phyloP scores from a whole-genome alignment of 2,113 vertebrate genomes.

The Oncorhynchus mykiss region DNA sequence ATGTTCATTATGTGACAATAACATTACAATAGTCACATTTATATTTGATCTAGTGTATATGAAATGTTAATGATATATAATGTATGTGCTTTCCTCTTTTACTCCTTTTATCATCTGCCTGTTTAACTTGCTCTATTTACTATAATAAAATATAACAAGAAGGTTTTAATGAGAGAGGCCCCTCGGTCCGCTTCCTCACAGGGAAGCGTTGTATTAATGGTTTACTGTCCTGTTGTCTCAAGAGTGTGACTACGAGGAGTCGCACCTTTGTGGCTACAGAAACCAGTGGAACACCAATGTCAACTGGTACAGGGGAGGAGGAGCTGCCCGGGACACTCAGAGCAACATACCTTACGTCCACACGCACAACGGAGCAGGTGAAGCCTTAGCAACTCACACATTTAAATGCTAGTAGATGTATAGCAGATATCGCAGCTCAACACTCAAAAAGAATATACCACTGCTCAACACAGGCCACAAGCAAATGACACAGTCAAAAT shows the following conservation, averaged over 20 bases:
- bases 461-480: not conserved
- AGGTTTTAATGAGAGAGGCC: too few relatives aligned
- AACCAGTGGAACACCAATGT: constrained; percentile 92
- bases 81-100: too few relatives aligned
- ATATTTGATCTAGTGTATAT: too few relatives aligned
- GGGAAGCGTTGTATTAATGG: constrained; percentile 5
- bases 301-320: constrained; percentile 94
- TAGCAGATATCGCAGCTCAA: not conserved
- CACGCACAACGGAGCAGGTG: constrained; percentile 81
- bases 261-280: constrained; percentile 90
- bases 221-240: constrained; percentile 1
- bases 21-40: too few relatives aligned
- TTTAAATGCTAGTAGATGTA: not conserved
- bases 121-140: too few relatives aligned
- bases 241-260: constrained; percentile 95
- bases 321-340: constrained; percentile 66
- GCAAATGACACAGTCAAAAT: not conserved
- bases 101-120: too few relatives aligned
- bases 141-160: too few relatives aligned
- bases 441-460: not conserved
- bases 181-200: too few relatives aligned
- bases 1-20: too few relatives aligned
- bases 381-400: constrained; percentile 33
- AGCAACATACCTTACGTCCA: constrained; percentile 79
- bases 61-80: too few relatives aligned